Percentiles rank a stretch among this genome's conserved stretches.
phyloP scores from a whole-genome alignment of 2,888 invertebrate species.

The Amiota communis region DNA sequence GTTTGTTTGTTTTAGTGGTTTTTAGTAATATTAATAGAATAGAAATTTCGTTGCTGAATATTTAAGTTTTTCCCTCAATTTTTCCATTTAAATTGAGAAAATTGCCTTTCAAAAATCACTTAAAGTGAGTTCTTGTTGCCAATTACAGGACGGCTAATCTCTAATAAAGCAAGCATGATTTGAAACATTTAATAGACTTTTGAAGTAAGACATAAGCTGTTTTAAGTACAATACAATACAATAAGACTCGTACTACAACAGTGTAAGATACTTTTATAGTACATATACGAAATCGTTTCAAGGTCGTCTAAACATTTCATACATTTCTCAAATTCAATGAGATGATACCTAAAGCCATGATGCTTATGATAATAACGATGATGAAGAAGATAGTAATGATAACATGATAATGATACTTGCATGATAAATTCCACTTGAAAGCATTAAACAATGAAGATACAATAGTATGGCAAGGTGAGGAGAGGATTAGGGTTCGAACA shows the following conservation, averaged over 20 bases:
- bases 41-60: neutral
- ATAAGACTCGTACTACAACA: too few relatives aligned
- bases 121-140: too few relatives aligned
- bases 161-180: too few relatives aligned
- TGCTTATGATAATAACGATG: neutral
- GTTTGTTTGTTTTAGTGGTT: constrained; percentile 12
- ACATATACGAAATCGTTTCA: neutral
- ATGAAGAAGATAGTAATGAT: neutral
- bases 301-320: neutral
- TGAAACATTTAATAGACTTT: too few relatives aligned
- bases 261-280: too few relatives aligned
- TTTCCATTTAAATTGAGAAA: neutral
- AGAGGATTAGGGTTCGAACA: neutral
- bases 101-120: too few relatives aligned
- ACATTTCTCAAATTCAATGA: constrained; percentile 1
- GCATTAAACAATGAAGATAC: neutral
- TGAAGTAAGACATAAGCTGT: too few relatives aligned
- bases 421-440: neutral
- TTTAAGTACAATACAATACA: too few relatives aligned
- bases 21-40: constrained; percentile 13
- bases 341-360: neutral
- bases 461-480: neutral
- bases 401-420: neutral
- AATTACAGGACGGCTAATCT: too few relatives aligned
- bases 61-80: neutral